Percentiles rank a stretch among this genome's conserved stretches.
Conservation (phyloP, 2,797 vertebrate species). For the Spinibarbus caldwelli region DNA sequence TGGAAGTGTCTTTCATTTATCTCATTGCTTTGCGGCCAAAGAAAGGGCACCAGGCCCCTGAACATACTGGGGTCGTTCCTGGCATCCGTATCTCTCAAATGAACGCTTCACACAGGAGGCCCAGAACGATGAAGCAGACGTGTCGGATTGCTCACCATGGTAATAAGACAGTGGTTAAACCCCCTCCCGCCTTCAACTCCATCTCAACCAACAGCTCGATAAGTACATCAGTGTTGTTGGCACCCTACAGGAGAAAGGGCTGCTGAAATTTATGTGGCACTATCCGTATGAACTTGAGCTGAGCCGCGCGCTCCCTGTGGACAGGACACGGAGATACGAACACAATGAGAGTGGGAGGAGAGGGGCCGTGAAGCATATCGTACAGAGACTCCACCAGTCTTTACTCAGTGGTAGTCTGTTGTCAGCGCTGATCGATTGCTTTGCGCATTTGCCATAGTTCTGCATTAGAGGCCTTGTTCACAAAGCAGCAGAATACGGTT, state of each 20-base stretch:
- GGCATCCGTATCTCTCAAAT: conserved; percentile 59
- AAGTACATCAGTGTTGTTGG: conserved; percentile 42
- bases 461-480: neutral
- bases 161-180: conserved; percentile 71
- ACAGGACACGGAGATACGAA: conserved; percentile 29
- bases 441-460: conserved; percentile 17
- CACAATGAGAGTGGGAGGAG: conserved; percentile 49
- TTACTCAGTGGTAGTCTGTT: conserved; percentile 16
- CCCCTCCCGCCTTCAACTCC: conserved; percentile 53
- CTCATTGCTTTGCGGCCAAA: conserved; percentile 35
- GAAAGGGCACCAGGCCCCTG: conserved; percentile 40
- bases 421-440: conserved; percentile 38
- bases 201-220: conserved; percentile 48
- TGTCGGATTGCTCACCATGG: conserved; percentile 32
- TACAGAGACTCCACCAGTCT: neutral
- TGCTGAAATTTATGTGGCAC: conserved; percentile 34
- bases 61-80: conserved; percentile 58
- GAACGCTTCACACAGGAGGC: neutral
- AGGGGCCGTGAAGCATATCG: conserved; percentile 24
- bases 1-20: conserved; percentile 61
- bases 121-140: conserved; percentile 18
- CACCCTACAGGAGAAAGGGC: conserved; percentile 43
- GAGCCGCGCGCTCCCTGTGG: conserved; percentile 6
- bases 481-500: neutral
- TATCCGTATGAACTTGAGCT: conserved; percentile 32